Conservation (phyloP, 2,888 invertebrate genomes). For the Pammene fasciana region DNA sequence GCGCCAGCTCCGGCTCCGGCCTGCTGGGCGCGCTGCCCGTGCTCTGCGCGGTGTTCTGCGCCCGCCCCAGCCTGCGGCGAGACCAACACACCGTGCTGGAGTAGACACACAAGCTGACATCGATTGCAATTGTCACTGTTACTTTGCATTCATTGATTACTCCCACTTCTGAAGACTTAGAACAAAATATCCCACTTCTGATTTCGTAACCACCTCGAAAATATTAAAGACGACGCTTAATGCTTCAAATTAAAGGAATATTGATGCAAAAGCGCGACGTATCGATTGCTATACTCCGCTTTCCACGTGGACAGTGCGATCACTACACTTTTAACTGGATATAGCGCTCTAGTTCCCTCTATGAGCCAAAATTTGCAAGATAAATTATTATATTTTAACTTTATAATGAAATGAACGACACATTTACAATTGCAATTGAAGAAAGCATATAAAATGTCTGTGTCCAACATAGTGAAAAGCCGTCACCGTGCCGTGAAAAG, state of each 20-base stretch:
- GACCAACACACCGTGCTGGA: constrained; percentile 56
- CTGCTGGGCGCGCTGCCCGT: constrained; percentile 57
- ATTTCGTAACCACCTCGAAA: no score
- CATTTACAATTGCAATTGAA: neutral
- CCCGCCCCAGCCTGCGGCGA: constrained; percentile 55
- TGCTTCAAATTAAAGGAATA: neutral
- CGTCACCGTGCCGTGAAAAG: constrained; percentile 20
- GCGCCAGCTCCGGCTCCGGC: no score
- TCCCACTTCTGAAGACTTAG: neutral
- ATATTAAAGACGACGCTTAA: neutral
- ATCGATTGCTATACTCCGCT: neutral
- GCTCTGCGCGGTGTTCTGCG: constrained; percentile 76
- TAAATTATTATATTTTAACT: no score
- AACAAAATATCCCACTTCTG: no score
- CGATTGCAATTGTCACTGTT: constrained; percentile 2
- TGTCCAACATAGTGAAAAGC: constrained; percentile 11
- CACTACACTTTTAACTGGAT: neutral
- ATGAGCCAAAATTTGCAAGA: no score
- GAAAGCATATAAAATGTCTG: neutral
- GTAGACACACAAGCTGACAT: constrained; percentile 43
- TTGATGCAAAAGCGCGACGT: neutral
- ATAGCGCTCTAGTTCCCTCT: no score
- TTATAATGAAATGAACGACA: neutral
- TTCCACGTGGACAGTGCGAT: no score
- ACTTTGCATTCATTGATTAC: neutral